A percentile compares a stretch with the other conserved stretches of the same genome.
Conservation (phyloP, 2,113 vertebrate genomes). For the Isichthys henryi region DNA sequence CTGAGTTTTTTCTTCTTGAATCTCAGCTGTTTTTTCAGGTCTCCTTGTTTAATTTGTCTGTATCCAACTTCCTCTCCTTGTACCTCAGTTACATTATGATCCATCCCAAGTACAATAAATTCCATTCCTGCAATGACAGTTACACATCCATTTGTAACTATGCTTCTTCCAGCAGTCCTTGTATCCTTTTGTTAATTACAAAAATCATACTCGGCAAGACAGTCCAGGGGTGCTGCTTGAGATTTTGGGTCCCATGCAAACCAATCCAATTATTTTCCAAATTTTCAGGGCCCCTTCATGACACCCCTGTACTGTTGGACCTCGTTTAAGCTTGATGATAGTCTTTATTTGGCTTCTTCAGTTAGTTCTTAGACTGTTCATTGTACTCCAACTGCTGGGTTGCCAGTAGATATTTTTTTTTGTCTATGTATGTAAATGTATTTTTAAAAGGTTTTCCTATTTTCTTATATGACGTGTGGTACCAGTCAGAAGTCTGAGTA, state of each 20-base stretch:
- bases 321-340: neutral
- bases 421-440: neutral
- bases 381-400: neutral
- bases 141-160: neutral
- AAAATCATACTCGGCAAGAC: neutral
- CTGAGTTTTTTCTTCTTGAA: neutral
- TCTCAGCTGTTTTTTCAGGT: neutral
- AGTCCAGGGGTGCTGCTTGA: neutral
- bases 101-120: neutral
- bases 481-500: too few species aligned
- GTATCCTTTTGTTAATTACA: neutral
- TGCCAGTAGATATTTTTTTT: neutral
- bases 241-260: neutral
- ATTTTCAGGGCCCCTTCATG: neutral
- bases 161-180: neutral
- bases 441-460: neutral
- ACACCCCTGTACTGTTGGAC: neutral
- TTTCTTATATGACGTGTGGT: too few species aligned
- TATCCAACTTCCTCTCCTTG: neutral
- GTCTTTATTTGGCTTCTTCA: neutral
- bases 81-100: neutral
- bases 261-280: neutral
- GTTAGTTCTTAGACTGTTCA: neutral
- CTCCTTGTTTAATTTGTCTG: neutral
- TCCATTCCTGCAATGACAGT: neutral